Conservation (phyloP, 92 coral and sea anemone species). For the Pocillopora meandrina region DNA sequence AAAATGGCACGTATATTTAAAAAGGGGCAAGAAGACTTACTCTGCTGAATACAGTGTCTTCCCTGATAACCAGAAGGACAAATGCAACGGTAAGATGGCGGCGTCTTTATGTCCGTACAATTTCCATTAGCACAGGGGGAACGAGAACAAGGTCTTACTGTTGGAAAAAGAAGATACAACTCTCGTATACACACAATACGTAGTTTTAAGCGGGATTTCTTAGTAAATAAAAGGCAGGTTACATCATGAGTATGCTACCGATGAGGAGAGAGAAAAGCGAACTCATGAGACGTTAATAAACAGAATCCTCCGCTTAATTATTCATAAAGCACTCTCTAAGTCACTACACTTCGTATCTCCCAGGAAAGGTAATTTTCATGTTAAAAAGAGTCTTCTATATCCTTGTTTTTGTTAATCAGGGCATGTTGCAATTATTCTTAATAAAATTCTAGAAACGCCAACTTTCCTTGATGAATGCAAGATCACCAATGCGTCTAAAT, state of each 20-base stretch:
- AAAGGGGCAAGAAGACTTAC: conserved; percentile 3
- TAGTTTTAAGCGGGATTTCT: background rate
- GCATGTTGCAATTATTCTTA: too few species aligned
- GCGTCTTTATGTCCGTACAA: conserved; percentile 17
- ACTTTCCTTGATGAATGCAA: too few species aligned
- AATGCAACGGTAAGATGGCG: background rate
- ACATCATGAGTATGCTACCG: background rate
- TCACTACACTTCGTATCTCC: too few species aligned
- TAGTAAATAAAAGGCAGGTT: background rate
- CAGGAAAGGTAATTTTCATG: too few species aligned
- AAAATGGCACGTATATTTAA: background rate
- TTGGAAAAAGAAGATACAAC: too few species aligned
- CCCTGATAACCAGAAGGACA: conserved; percentile 23
- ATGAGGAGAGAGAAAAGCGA: background rate
- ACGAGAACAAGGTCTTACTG: conserved; percentile 38
- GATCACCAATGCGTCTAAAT: too few species aligned
- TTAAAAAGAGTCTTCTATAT: too few species aligned
- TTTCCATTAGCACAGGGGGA: conserved; percentile 24
- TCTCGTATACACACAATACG: background rate
- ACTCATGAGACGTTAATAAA: background rate
- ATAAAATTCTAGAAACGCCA: too few species aligned
- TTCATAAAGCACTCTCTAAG: too few species aligned
- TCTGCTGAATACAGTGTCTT: conserved; percentile 21
- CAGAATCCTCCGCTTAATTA: too few species aligned
- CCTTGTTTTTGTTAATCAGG: too few species aligned